Evolutionary conservation across 1,140 invertebrate species (phyloP).

Genomic region (Aporrectodea caliginosa): DNA sequence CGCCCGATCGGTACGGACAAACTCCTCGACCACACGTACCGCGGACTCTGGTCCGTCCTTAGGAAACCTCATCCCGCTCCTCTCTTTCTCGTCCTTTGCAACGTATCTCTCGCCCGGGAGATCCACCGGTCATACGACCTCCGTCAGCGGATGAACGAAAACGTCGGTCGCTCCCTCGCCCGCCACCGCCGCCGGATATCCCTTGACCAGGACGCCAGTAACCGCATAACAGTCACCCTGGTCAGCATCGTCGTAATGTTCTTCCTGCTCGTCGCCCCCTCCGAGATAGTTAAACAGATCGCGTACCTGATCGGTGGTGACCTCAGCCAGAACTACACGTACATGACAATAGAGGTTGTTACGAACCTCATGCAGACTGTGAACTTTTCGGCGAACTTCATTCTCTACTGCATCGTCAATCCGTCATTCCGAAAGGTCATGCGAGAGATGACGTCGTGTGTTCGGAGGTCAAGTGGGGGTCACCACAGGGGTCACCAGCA

Average conservation of each 20-base stretch:
- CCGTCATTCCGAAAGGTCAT: conserved; percentile 50
- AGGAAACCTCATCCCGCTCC: conserved; percentile 50
- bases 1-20: not conserved
- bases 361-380: conserved; percentile 53
- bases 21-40: conserved; percentile 43
- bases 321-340: conserved; percentile 32
- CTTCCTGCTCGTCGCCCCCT: conserved; percentile 50
- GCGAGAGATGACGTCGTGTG: conserved; percentile 32
- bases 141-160: conserved; percentile 31
- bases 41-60: conserved; percentile 48
- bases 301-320: conserved; percentile 39
- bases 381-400: conserved; percentile 53
- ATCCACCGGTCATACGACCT: conserved; percentile 49
- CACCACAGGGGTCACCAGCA: not conserved
- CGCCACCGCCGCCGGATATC: too few species aligned
- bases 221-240: conserved; percentile 48
- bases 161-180: not conserved
- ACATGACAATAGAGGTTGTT: conserved; percentile 41
- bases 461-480: not conserved
- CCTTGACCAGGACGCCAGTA: conserved; percentile 30
- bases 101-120: conserved; percentile 46
- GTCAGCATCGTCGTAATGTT: conserved; percentile 53
- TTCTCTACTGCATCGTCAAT: conserved; percentile 53
- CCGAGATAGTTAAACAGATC: conserved; percentile 47
- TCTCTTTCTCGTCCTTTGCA: conserved; percentile 48